Conservation (phyloP, 1,140 invertebrate genomes). For the Zaprionus taronus region DNA sequence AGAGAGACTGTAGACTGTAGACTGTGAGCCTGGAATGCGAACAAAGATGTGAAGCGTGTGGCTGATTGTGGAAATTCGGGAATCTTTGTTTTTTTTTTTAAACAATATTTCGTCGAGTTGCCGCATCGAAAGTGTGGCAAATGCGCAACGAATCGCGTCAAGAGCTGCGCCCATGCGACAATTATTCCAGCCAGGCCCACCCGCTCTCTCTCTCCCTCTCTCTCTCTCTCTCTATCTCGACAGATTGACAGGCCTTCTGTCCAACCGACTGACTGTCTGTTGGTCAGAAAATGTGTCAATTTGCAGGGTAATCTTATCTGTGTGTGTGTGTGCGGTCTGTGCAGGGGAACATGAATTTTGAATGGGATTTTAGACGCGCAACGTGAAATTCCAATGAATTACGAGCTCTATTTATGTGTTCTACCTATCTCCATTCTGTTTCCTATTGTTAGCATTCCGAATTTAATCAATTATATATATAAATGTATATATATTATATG, state of each 20-base stretch:
- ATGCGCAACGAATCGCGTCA: constrained; percentile 63
- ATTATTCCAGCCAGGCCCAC: constrained; percentile 22
- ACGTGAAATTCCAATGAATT: constrained; percentile 58
- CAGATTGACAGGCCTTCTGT: constrained; percentile 35
- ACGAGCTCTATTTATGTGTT: constrained; percentile 39
- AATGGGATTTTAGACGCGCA: constrained; percentile 13
- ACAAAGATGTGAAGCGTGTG: constrained; percentile 34
- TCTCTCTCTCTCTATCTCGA: too few species aligned
- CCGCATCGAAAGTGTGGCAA: constrained; percentile 49
- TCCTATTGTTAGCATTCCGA: constrained; percentile 29
- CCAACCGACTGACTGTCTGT: neutral
- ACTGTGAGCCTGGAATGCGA: constrained; percentile 4
- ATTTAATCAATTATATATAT: constrained; percentile 73
- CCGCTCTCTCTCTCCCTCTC: neutral
- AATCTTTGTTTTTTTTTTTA: constrained; percentile 1
- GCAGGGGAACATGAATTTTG: constrained; percentile 16
- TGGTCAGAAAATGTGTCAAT: constrained; percentile 68
- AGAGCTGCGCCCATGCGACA: constrained; percentile 47
- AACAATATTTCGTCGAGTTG: neutral
- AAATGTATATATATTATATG: constrained; percentile 44
- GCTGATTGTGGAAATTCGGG: constrained; percentile 1
- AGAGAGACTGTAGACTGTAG: neutral
- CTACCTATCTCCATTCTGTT: too few species aligned
- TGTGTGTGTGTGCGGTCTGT: constrained; percentile 68
- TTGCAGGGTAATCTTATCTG: constrained; percentile 78